Evolutionary conservation across 92 coral and sea anemone species (phyloP).

Genomic region (Epizoanthus rinbou): DNA sequence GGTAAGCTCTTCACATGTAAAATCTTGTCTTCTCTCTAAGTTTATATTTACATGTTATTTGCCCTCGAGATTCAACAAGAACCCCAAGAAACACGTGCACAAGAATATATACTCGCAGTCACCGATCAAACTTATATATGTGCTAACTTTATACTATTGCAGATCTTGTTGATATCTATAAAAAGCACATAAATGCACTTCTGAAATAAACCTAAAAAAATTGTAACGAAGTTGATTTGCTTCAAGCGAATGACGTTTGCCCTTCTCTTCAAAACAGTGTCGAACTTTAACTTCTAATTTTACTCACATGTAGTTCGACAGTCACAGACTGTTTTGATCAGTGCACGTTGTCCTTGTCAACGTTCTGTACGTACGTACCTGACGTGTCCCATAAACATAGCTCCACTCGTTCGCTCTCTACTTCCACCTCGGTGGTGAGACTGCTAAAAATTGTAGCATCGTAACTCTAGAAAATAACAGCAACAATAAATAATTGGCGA

Average conservation of each 20-base stretch:
- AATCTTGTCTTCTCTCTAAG: no score
- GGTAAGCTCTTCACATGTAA: no score
- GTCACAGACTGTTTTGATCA: not conserved
- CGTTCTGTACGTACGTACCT: constrained; percentile 25
- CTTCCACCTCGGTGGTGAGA: constrained; percentile 62
- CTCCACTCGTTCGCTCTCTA: constrained; percentile 62
- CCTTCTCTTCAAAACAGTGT: no score
- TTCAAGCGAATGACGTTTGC: no score
- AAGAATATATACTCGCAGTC: not conserved
- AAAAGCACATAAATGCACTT: no score
- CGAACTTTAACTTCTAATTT: no score
- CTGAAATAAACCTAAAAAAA: no score
- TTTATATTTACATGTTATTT: not conserved
- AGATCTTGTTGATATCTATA: not conserved
- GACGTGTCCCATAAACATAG: constrained; percentile 77
- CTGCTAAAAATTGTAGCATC: constrained; percentile 64
- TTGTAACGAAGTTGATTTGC: no score
- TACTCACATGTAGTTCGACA: not conserved
- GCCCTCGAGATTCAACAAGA: not conserved
- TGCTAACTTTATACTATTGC: not conserved
- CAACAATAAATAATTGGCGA: constrained; percentile 16
- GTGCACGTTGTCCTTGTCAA: not conserved
- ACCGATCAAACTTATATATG: not conserved
- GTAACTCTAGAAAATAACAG: constrained; percentile 55
- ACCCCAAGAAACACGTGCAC: not conserved